Evolutionary conservation across 2,797 vertebrate species (phyloP), one percentile per base, ranked within the genome.

Genomic region (Meda fulgida): DNA sequence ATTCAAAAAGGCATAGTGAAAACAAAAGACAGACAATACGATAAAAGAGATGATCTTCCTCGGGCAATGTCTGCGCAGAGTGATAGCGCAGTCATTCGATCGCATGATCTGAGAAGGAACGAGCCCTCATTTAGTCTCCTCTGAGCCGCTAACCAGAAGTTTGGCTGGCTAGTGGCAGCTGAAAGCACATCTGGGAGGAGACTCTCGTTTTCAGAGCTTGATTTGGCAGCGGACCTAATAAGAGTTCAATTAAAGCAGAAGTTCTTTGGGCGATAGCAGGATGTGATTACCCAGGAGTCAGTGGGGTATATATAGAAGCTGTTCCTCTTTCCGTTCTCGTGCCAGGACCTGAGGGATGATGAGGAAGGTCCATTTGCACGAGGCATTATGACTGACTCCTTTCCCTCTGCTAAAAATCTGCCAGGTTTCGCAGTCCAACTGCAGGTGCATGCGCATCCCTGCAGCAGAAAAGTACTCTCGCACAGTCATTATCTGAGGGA

Each of bases 251-350:
- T 95, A 95, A 93, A 94, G 84, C 7, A 90, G 91, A 92, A 91
- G 91, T 93, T 94, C 93, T 94, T 92, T 87, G 92, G 93, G 93
- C 90, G 90, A 93, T 89, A 89, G 91, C 92, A 90, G 89, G 91
- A 92, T 93, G 85, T 94, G 93, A 95, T 95, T 95, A 95, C 95
- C 95, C 94, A 94, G 90, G 95, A 95, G 95, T 93, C 92, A 92
- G 87, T 72, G 89, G 90, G 91, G 89, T 95, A 95, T 94, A 94
- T 95, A 94, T 94, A 95, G 94, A 91, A 92, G 90, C 93, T 87
- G 84, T 89, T 92, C 90, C 84, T 92, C 92, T 90, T 90, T 14
- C 65, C 16, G 87, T 92, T 92, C 91, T 5, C 87, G 84, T 91
- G 88, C 92, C 86, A 92, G 71, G 87, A 89, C 90, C 90, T 90